Conservation (phyloP, 1,140 invertebrate species). For the Aphaenogaster floridana region DNA sequence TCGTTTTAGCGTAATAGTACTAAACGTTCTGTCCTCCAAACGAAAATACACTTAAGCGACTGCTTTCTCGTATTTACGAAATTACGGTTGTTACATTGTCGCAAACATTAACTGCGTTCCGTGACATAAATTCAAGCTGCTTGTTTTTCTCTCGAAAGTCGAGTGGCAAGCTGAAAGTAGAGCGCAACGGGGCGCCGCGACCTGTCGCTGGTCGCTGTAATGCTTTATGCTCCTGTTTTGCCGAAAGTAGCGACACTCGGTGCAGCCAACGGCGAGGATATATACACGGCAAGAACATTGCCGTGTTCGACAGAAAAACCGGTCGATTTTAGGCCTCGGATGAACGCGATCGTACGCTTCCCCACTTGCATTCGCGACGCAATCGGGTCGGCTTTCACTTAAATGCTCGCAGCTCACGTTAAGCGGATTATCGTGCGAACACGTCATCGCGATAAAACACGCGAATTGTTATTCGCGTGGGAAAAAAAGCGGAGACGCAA, state of each 20-base stretch:
- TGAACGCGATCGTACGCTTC: not conserved
- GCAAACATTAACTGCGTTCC: not conserved
- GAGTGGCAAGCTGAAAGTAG: slow-evolving; percentile 19
- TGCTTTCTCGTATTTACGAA: slow-evolving; percentile 31
- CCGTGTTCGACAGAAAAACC: slow-evolving; percentile 25
- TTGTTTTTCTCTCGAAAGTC: slow-evolving; percentile 33
- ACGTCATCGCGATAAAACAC: not conserved
- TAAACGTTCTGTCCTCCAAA: not conserved
- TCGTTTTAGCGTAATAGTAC: not conserved
- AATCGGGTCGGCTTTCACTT: slow-evolving; percentile 72
- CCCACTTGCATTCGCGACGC: slow-evolving; percentile 23
- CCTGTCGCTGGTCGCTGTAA: slow-evolving; percentile 13
- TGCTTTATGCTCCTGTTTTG: slow-evolving; percentile 22
- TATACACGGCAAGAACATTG: not conserved
- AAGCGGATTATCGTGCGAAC: slow-evolving; percentile 45
- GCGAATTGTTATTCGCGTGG: slow-evolving; percentile 12
- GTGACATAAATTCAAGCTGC: slow-evolving; percentile 6
- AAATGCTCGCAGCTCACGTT: slow-evolving; percentile 59
- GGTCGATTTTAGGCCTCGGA: slow-evolving; percentile 8
- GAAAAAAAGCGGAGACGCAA: slow-evolving; percentile 25
- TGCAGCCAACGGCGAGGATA: not conserved
- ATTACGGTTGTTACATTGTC: slow-evolving; percentile 7
- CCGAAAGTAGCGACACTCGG: slow-evolving; percentile 3
- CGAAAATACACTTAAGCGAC: slow-evolving; percentile 15
- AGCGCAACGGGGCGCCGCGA: slow-evolving; percentile 10